These are phyloP conservation scores for Sciurus vulgaris DNA, from an alignment of 2,797 vertebrate genomes.

Conservation along the genomic window DNA sequence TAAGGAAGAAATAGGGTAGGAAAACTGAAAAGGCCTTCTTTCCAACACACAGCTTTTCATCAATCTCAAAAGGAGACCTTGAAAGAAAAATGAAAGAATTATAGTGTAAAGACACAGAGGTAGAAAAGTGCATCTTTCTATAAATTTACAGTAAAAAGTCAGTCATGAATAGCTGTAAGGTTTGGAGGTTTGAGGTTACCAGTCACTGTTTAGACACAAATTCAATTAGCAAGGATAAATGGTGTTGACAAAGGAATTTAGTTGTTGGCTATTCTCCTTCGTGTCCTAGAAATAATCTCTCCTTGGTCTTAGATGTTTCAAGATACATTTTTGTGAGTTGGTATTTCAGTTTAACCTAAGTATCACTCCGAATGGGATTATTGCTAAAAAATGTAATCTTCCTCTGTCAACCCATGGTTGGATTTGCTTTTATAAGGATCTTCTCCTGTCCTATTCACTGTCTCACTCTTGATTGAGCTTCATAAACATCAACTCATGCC, in stretches of 20 bases:
- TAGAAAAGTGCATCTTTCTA: conserved; percentile 9
- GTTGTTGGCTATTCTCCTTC: background rate
- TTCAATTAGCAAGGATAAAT: background rate
- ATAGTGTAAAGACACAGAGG: background rate
- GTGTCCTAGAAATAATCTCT: background rate
- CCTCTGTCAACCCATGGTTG: background rate
- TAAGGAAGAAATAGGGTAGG: background rate
- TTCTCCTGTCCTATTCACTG: background rate
- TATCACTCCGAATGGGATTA: background rate
- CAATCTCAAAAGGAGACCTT: background rate
- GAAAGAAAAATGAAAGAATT: background rate
- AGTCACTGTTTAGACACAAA: background rate
- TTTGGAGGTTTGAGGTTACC: background rate
- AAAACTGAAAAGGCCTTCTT: background rate
- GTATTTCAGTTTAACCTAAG: background rate
- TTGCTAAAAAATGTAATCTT: background rate
- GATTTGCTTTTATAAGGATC: background rate
- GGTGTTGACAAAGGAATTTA: background rate
- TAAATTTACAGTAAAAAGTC: conserved; percentile 8
- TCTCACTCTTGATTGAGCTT: background rate
- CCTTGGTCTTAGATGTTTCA: background rate
- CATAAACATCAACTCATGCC: background rate
- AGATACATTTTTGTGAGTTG: background rate
- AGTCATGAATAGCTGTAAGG: background rate
- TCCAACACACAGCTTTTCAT: background rate